Percentiles rank a stretch among this genome's conserved stretches.
Evolutionary conservation across 2,888 invertebrate genomes (phyloP).

Genomic region (Thera obeliscata): DNA sequence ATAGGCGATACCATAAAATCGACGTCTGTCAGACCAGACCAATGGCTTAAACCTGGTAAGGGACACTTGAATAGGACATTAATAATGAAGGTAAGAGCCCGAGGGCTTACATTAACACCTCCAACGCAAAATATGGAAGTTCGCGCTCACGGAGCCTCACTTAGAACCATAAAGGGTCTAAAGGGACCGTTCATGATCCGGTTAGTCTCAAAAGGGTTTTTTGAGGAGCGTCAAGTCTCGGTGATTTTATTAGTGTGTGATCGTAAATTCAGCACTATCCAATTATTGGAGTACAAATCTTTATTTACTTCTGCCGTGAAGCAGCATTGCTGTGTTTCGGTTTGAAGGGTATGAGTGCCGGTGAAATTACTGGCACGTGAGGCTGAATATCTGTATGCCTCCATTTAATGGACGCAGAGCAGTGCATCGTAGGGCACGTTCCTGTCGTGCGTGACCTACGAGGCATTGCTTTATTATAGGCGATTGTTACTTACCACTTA

Average conservation of each 20-base stretch:
- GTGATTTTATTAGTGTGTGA: conserved; percentile 22
- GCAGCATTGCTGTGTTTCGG: too few species aligned
- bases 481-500: too few species aligned
- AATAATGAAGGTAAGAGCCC: conserved; percentile 46
- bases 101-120: conserved; percentile 55
- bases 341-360: too few species aligned
- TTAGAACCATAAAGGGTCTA: conserved; percentile 48
- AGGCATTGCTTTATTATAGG: too few species aligned
- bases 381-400: too few species aligned
- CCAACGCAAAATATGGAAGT: conserved; percentile 41
- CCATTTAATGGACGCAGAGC: too few species aligned
- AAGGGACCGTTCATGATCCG: conserved; percentile 42
- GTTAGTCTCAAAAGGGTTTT: conserved; percentile 31
- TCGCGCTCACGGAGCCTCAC: conserved; percentile 43
- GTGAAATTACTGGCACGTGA: too few species aligned
- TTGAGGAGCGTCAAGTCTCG: conserved; percentile 14
- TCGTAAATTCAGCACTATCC: conserved; percentile 17
- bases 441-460: too few species aligned
- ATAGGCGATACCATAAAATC: conserved; percentile 26
- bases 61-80: conserved; percentile 61
- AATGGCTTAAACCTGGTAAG: conserved; percentile 26
- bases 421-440: too few species aligned
- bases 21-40: conserved; percentile 22
- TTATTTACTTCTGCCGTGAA: too few species aligned
- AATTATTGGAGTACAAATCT: conserved; percentile 6